Percentiles rank a stretch among this genome's conserved stretches.
Evolutionary conservation across 2,888 invertebrate species (phyloP).

Genomic region (Lordiphosa andalusiaca): DNA sequence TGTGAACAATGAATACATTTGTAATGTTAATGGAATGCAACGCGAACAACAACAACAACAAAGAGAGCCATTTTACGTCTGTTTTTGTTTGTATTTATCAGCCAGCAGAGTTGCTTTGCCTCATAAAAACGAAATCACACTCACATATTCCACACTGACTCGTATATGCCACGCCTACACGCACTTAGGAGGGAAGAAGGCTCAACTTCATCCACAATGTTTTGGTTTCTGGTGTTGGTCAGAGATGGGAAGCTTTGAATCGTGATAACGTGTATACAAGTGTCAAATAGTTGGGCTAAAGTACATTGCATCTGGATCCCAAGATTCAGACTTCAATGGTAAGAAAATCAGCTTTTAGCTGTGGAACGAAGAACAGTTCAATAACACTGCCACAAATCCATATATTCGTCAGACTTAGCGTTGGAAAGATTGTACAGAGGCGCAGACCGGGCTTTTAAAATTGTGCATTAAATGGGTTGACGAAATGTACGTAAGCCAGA

Average conservation of each 20-base stretch:
- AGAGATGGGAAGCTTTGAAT: constrained; percentile 2
- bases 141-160: neutral
- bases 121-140: constrained; percentile 30
- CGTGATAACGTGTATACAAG: neutral
- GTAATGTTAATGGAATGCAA: constrained; percentile 41
- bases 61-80: constrained; percentile 35
- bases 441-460: too few species aligned
- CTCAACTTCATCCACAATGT: constrained; percentile 10
- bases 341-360: too few species aligned
- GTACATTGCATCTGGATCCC: too few species aligned
- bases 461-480: too few species aligned
- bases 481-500: too few species aligned
- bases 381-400: too few species aligned
- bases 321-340: too few species aligned
- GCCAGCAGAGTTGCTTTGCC: constrained; percentile 35
- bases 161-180: constrained; percentile 9
- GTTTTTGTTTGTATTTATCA: constrained; percentile 57
- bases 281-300: too few species aligned
- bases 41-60: constrained; percentile 30
- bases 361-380: too few species aligned
- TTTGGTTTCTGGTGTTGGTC: neutral
- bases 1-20: constrained; percentile 63
- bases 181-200: constrained; percentile 6
- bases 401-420: too few species aligned
- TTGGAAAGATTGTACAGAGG: too few species aligned